phyloP scores from a whole-genome alignment of 2,113 vertebrate genomes.

The Tetraodon nigroviridis region DNA sequence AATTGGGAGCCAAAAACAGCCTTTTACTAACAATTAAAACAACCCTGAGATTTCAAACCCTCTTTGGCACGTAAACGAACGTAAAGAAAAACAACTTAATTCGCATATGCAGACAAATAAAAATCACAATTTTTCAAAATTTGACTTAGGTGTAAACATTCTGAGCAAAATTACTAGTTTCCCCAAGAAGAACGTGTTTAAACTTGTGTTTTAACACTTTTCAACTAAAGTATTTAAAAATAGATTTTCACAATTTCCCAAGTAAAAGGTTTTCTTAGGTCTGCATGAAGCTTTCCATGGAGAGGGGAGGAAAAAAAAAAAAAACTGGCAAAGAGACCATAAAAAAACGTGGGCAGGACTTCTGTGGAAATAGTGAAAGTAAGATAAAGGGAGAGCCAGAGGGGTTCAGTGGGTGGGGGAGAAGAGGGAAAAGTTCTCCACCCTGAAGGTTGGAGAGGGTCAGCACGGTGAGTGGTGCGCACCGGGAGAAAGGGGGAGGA shows the following conservation, averaged over 20 bases:
- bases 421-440: constrained; percentile 45
- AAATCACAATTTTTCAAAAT: constrained; percentile 21
- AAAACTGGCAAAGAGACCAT: constrained; percentile 18
- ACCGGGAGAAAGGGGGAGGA: constrained; percentile 73
- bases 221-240: too few species aligned
- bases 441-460: constrained; percentile 65
- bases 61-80: constrained; percentile 31
- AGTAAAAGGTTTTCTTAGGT: constrained; percentile 11
- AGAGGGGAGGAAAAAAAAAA: too few species aligned
- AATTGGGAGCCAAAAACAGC: constrained; percentile 29
- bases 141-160: constrained; percentile 31
- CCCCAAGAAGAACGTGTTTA: too few species aligned
- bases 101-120: too few species aligned
- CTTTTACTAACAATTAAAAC: constrained; percentile 55
- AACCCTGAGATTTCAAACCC: constrained; percentile 49
- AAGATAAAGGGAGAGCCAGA: constrained; percentile 56
- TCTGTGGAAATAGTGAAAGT: constrained; percentile 53
- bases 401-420: constrained; percentile 41
- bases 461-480: constrained; percentile 50
- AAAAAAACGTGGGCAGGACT: constrained; percentile 32
- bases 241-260: not conserved
- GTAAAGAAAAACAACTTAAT: constrained; percentile 27
- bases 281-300: constrained; percentile 28
- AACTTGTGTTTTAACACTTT: too few species aligned
- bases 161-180: constrained; percentile 23